Base-by-base conservation (phyloP, 2,113 vertebrate species). In the Natator depressus region DNA sequence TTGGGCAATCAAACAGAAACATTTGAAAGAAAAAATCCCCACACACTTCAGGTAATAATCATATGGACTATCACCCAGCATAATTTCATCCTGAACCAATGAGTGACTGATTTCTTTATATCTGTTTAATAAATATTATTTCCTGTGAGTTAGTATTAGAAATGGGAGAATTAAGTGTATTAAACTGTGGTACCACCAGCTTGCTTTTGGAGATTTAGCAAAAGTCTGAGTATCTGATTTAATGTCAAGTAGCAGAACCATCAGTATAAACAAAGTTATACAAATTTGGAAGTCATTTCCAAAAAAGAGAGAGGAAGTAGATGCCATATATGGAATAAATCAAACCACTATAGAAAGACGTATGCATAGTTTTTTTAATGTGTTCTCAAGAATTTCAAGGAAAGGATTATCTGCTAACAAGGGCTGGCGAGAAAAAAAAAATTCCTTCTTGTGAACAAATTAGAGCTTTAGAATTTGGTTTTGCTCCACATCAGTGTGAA, bases 31-130 rank as follows among this genome's bases (percentile, higher is more conserved):
- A 29, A 47, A 49, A 49, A 47, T 12, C 2, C 12, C 2, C 10
- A 22, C 19, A 1, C 25, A 27, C 62, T 82, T 89, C 35, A 38
- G 8, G 0, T 89, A 29, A 38, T 65, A 2, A 10, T 16, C 84
- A 31, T 0, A 1, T 84, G 3, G 2, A 4, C n/a, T 89, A 20
- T 10, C 78, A 51, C 8, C 84, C 78, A 35, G 1, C 10, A 75
- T 89, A 62, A 19, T 65, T 81, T 57, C 14, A 35, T 80, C 88
- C 14, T 6, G 29, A 88, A 22, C 3, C 62, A 4, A 42, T n/a
- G n/a, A 42, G 38, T 22, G 35, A 19, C 20, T 38, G n/a, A 72
- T 72, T 38, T 72, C 16, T 22, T 22, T n/a, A 72, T n/a, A 9
- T 38, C 35, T 72, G n/a, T 72, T 72, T 24, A 72, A 72, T 69